Conservation (phyloP, 2,113 vertebrate species). For the Apodemus sylvaticus region DNA sequence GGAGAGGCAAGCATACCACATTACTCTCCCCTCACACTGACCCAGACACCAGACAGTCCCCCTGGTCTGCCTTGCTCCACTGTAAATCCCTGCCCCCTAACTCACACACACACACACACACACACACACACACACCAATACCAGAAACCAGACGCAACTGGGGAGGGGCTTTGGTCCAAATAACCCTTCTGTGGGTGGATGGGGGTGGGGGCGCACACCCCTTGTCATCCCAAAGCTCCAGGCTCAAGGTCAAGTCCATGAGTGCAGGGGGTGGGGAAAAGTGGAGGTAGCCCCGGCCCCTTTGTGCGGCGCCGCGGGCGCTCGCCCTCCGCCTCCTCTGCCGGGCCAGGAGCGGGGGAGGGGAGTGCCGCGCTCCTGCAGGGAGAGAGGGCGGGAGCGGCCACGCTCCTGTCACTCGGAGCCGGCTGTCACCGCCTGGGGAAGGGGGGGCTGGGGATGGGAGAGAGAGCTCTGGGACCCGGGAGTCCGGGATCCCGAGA, state of each 20-base stretch:
- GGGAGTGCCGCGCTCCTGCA: slow-evolving; percentile 53
- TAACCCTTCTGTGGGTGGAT: not conserved
- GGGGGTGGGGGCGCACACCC: not conserved
- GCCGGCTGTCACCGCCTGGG: slow-evolving; percentile 84
- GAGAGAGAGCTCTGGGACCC: slow-evolving; percentile 28
- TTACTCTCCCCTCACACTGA: not conserved
- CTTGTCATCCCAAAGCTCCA: not conserved
- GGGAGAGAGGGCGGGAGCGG: slow-evolving; percentile 47
- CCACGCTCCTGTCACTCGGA: slow-evolving; percentile 68
- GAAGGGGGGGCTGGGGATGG: not conserved
- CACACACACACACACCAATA: too few relatives aligned
- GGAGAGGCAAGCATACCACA: not conserved
- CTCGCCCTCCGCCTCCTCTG: slow-evolving; percentile 52
- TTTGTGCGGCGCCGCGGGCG: slow-evolving; percentile 69
- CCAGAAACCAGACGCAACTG: not conserved
- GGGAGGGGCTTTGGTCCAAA: not conserved
- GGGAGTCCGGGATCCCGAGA: slow-evolving; percentile 30
- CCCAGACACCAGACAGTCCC: not conserved
- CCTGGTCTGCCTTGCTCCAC: too few relatives aligned
- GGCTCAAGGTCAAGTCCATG: slow-evolving; percentile 72
- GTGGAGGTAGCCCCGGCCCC: slow-evolving; percentile 57
- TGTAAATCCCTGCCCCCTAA: not conserved
- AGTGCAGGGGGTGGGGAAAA: not conserved
- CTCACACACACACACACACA: not conserved
- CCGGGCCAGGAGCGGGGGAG: slow-evolving; percentile 52